Conservation (phyloP, 2,888 invertebrate species). For the Yponomeuta malinellus region DNA sequence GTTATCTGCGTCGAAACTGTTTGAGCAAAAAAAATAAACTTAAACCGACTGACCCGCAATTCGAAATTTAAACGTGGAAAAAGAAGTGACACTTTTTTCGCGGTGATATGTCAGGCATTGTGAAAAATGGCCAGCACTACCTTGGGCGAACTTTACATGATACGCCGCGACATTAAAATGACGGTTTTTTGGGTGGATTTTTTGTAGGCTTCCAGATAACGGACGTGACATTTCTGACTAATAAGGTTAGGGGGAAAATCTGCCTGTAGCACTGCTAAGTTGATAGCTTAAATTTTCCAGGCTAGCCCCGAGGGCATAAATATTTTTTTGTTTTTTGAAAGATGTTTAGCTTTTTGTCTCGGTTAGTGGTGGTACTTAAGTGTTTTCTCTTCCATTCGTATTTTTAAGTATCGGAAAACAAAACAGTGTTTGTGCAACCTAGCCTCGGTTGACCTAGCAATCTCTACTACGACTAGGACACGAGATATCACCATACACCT, state of each 20-base stretch:
- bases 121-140: conserved; percentile 39
- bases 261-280: neutral
- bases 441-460: too few species aligned
- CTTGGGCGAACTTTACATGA: neutral
- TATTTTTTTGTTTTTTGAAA: neutral
- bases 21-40: conserved; percentile 34
- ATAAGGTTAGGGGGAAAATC: neutral
- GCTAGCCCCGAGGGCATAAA: neutral
- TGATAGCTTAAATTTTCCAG: neutral
- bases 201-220: neutral
- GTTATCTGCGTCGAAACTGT: conserved; percentile 37
- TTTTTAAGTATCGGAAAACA: too few species aligned
- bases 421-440: too few species aligned
- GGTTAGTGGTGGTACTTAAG: too few species aligned
- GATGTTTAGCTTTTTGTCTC: neutral
- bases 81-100: conserved; percentile 24
- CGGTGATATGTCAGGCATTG: conserved; percentile 42
- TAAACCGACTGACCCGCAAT: conserved; percentile 10
- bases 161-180: conserved; percentile 1
- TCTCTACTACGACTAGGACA: too few species aligned
- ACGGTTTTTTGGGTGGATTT: neutral
- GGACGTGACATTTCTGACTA: neutral
- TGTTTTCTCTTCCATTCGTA: too few species aligned
- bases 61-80: conserved; percentile 23
- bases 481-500: neutral